phyloP scores from a whole-genome alignment of 2,888 invertebrate genomes.

The Beris morrisii region DNA sequence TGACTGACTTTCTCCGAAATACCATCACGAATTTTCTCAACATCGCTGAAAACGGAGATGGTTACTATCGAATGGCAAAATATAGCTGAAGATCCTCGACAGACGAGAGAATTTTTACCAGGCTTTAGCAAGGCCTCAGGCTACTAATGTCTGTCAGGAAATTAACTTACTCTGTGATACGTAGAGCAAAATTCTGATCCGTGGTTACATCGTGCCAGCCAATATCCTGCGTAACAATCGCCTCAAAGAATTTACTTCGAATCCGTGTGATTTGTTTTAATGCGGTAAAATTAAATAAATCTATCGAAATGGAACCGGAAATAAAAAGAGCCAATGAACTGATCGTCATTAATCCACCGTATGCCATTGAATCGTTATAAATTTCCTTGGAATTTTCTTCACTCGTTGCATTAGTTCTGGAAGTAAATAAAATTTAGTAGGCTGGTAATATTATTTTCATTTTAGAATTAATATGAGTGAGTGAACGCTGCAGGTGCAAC shows the following conservation, averaged over 20 bases:
- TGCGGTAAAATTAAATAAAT: slow-evolving; percentile 68
- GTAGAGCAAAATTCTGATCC: slow-evolving; percentile 72
- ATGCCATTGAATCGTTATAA: slow-evolving; percentile 67
- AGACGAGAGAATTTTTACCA: too few relatives aligned
- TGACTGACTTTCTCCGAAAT: slow-evolving; percentile 81
- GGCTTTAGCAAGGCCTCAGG: too few relatives aligned
- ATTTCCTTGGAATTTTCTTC: slow-evolving; percentile 64
- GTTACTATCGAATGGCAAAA: too few relatives aligned
- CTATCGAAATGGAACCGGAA: slow-evolving; percentile 66
- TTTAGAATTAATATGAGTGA: too few relatives aligned
- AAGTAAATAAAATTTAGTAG: slow-evolving; percentile 18
- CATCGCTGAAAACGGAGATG: slow-evolving; percentile 60
- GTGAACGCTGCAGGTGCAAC: too few relatives aligned
- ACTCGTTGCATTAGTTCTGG: slow-evolving; percentile 59
- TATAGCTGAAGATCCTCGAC: not conserved
- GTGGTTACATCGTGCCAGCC: slow-evolving; percentile 73
- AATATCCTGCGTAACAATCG: slow-evolving; percentile 72
- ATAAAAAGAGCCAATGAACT: slow-evolving; percentile 65
- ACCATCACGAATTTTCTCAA: slow-evolving; percentile 77
- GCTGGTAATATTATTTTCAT: too few relatives aligned
- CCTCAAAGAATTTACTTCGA: slow-evolving; percentile 63
- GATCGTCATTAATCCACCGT: slow-evolving; percentile 64
- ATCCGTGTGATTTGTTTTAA: slow-evolving; percentile 66
- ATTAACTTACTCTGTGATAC: slow-evolving; percentile 69
- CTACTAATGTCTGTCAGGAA: too few relatives aligned